Base-by-base conservation (phyloP, 2,113 vertebrate species). In the Sus scrofa region DNA sequence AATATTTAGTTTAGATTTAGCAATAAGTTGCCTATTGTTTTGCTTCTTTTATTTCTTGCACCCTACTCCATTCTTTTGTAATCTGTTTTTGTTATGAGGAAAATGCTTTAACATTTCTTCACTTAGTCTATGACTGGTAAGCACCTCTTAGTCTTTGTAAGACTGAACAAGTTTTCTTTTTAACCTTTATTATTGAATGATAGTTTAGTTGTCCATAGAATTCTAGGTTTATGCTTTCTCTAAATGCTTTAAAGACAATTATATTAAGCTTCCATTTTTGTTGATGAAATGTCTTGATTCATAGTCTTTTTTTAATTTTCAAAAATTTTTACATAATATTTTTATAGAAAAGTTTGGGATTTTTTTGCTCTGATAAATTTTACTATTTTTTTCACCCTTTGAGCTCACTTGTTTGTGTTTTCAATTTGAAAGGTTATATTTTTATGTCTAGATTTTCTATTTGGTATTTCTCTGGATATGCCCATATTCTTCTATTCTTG, bases 181-280 rank as follows among this genome's bases (percentile, higher is more conserved):
- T 94, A 4, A 73, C 3, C 22, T 54, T 83, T 2, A 32, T 30
- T n/a, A 50, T 84, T 78, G 63, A 89, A 62, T 67, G 37, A 71
- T 26, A 70, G 70, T 68, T 89, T 39, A 81, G 67, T 67, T 32
- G 14, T 94, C 14, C 27, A 54, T 24, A 77, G 44, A 89, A 86
- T 68, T 77, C 34, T 84, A 87, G 30, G 37, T 96, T 95, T 71
- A 65, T 82, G 27, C 30, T 92, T 78, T 90, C 27, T 92, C 37
- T 71, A 71, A 86, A 34, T 94, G 50, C 39, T 60, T 94, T 90
- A 62, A 75, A 82, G 26, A 52, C 32, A 67, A 67, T 52, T 89
- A 27, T 1, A 58, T 85, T 32, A 44, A 8, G 3, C 91, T 87
- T 82, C 26, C 24, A 30, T 67, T 91, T 39, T 84, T 73, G 37